phyloP scores from a whole-genome alignment of 2,113 vertebrate species.

The Turnix velox region DNA sequence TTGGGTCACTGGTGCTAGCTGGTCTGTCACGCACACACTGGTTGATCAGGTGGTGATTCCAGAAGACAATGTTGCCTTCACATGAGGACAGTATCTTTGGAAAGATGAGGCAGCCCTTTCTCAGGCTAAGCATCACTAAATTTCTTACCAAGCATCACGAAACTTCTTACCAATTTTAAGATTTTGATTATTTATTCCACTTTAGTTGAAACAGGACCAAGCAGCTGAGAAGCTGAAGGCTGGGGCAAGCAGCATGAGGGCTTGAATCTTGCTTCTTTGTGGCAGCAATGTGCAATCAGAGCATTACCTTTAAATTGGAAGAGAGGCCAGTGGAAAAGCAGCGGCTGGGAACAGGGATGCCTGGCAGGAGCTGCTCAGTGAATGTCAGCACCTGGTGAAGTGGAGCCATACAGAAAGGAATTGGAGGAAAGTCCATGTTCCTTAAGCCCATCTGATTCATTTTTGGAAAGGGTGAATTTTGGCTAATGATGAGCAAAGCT shows the following conservation, averaged over 20 bases:
- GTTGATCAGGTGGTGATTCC: background rate
- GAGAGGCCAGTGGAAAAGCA: background rate
- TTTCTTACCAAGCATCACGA: background rate
- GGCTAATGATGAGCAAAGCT: background rate
- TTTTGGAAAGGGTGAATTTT: background rate
- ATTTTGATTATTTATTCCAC: background rate
- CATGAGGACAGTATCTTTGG: rapidly evolving
- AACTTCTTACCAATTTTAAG: background rate
- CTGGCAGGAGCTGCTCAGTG: background rate
- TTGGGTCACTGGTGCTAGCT: background rate
- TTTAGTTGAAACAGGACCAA: background rate
- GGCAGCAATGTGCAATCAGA: background rate
- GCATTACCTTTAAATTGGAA: background rate
- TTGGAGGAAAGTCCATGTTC: background rate
- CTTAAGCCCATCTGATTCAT: background rate
- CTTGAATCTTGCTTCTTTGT: rapidly evolving
- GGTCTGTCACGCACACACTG: background rate
- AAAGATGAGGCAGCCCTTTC: background rate
- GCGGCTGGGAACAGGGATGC: background rate
- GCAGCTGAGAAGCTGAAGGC: background rate
- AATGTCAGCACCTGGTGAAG: background rate
- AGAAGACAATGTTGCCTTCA: background rate
- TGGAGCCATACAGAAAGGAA: background rate
- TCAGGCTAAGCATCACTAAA: background rate
- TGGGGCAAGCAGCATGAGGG: rapidly evolving